A percentile compares a stretch with the other conserved stretches of the same genome.
Conservation (phyloP, 2,797 vertebrate genomes). For the Moxostoma hubbsi region DNA sequence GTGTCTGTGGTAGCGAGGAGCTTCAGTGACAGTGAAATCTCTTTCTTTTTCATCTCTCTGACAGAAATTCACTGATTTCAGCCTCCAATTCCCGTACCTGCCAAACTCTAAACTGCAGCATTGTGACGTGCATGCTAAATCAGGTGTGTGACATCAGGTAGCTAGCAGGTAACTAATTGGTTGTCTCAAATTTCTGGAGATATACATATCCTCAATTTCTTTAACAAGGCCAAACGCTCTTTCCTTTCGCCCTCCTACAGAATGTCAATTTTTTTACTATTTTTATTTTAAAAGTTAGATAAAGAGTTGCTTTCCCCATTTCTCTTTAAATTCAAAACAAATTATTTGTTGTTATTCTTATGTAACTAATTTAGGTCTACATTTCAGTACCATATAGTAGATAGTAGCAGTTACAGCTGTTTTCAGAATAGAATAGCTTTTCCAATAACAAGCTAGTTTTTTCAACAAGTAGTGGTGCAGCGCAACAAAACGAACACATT, state of each 20-base stretch:
- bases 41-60: constrained; percentile 37
- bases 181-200: constrained; percentile 28
- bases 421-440: too few relatives aligned
- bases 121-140: constrained; percentile 34
- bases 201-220: constrained; percentile 15
- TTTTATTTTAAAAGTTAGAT: constrained; percentile 30
- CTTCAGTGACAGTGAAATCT: constrained; percentile 29
- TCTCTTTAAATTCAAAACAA: not conserved
- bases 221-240: constrained; percentile 12
- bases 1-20: not conserved
- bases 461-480: too few relatives aligned
- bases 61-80: constrained; percentile 8
- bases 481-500: too few relatives aligned
- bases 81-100: constrained; percentile 21
- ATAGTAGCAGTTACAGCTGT: too few relatives aligned
- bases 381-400: too few relatives aligned
- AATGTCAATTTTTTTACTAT: constrained; percentile 30
- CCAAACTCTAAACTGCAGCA: constrained; percentile 26
- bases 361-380: not conserved
- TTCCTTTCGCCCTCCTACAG: constrained; percentile 5
- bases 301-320: not conserved
- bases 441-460: too few relatives aligned
- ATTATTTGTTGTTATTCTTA: not conserved
- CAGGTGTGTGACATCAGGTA: constrained; percentile 33
- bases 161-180: constrained; percentile 36